phyloP scores from a whole-genome alignment of 2,888 invertebrate genomes.

The Heliothis peltigera region DNA sequence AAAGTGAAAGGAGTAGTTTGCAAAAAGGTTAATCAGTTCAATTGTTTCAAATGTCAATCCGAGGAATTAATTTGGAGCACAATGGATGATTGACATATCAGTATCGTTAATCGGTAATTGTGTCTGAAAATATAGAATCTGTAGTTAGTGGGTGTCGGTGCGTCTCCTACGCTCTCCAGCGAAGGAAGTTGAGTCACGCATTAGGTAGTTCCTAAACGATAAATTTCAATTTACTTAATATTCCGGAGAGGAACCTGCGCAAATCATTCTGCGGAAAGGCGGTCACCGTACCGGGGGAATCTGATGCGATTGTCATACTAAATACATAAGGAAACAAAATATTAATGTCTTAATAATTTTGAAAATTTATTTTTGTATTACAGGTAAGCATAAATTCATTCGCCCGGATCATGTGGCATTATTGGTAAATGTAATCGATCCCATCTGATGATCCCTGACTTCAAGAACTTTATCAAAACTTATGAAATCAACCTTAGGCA shows the following conservation, averaged over 20 bases:
- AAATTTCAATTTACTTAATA: constrained; percentile 79
- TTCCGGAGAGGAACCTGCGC: constrained; percentile 68
- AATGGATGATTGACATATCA: constrained; percentile 82
- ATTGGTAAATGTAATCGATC: constrained; percentile 28
- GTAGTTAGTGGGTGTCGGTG: constrained; percentile 68
- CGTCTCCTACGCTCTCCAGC: constrained; percentile 66
- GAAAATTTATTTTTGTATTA: constrained; percentile 41
- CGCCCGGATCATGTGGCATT: constrained; percentile 37
- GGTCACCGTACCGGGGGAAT: constrained; percentile 46
- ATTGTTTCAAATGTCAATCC: constrained; percentile 80
- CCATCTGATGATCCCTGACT: constrained; percentile 33
- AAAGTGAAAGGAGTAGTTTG: constrained; percentile 48
- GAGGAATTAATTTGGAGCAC: constrained; percentile 73
- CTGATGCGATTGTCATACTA: constrained; percentile 56
- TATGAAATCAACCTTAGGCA: constrained; percentile 1
- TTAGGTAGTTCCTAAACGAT: constrained; percentile 68
- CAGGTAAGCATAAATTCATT: constrained; percentile 25
- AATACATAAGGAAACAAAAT: constrained; percentile 49
- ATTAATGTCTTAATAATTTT: constrained; percentile 29
- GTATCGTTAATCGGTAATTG: constrained; percentile 68
- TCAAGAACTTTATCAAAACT: constrained; percentile 9
- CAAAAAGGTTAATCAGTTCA: constrained; percentile 64
- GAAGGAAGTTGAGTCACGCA: constrained; percentile 79
- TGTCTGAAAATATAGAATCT: constrained; percentile 51
- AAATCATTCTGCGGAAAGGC: constrained; percentile 68